Percentiles rank a stretch among this genome's conserved stretches.
These are phyloP conservation scores for Pseudopleuronectes americanus DNA, from an alignment of 2,797 vertebrate species.

Conservation along the genomic window DNA sequence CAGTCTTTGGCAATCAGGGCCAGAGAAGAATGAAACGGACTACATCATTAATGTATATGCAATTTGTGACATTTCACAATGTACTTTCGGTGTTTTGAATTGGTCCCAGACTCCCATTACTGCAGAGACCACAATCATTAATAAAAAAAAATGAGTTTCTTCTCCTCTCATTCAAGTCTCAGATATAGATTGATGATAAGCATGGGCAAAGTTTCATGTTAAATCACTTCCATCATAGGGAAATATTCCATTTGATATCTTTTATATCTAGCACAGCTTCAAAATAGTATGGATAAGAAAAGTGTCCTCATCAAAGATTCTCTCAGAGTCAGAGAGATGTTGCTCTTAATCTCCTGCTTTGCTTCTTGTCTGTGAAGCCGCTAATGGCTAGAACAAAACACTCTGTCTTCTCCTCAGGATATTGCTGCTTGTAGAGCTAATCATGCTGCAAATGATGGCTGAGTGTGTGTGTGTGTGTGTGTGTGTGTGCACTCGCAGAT, in stretches of 20 bases:
- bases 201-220: not conserved
- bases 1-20: conserved; percentile 46
- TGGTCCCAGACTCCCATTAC: conserved; percentile 3
- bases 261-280: conserved; percentile 27
- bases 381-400: conserved; percentile 72
- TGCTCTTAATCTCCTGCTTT: conserved; percentile 64
- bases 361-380: conserved; percentile 51
- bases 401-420: conserved; percentile 64
- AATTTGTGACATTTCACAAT: conserved; percentile 57
- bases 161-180: not conserved
- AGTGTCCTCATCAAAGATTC: conserved; percentile 56
- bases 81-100: conserved; percentile 14
- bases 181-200: conserved; percentile 20
- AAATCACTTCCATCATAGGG: conserved; percentile 31
- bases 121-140: conserved; percentile 19
- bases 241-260: conserved; percentile 49
- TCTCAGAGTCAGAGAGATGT: conserved; percentile 35
- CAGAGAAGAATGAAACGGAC: conserved; percentile 42
- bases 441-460: conserved; percentile 64
- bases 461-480: conserved; percentile 18
- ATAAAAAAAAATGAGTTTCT: not conserved
- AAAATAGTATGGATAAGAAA: conserved; percentile 35
- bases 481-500: not conserved
- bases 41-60: conserved; percentile 55
- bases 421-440: conserved; percentile 72